A percentile compares a stretch with the other conserved stretches of the same genome.
Conservation (phyloP, 2,888 invertebrate genomes). For the Alcis repandata region DNA sequence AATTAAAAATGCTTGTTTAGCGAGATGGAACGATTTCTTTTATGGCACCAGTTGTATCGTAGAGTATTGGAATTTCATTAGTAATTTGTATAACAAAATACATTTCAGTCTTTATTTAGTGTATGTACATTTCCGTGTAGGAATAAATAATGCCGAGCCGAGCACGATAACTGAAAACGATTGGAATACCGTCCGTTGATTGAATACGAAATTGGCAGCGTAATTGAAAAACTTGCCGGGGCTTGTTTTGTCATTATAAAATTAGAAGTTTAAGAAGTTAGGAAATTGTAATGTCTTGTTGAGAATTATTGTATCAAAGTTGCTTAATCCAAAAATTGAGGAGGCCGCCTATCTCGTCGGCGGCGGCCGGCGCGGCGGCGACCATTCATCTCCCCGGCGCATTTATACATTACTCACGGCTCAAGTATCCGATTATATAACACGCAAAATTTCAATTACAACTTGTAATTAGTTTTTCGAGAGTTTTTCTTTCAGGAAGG, state of each 20-base stretch:
- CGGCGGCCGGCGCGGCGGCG: conserved; percentile 63
- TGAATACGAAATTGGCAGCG: conserved; percentile 39
- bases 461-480: conserved; percentile 88
- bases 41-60: conserved; percentile 42
- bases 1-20: conserved; percentile 82
- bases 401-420: conserved; percentile 87
- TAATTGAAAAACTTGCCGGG: conserved; percentile 46
- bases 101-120: too few relatives aligned
- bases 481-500: conserved; percentile 86
- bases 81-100: too few relatives aligned
- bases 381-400: conserved; percentile 83
- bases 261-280: conserved; percentile 54
- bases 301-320: conserved; percentile 73
- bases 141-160: conserved; percentile 25
- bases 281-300: conserved; percentile 62
- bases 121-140: too few relatives aligned
- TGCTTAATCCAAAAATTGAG: conserved; percentile 75
- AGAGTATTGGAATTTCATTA: neutral
- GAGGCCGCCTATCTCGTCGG: conserved; percentile 69
- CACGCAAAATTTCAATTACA: conserved; percentile 88
- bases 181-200: conserved; percentile 34
- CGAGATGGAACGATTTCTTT: conserved; percentile 64
- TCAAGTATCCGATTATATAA: conserved; percentile 88
- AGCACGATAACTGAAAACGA: conserved; percentile 35
- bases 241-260: conserved; percentile 50